Evolutionary conservation across 92 coral and sea anemone species (phyloP).

Genomic region (Micromussa lordhowensis): DNA sequence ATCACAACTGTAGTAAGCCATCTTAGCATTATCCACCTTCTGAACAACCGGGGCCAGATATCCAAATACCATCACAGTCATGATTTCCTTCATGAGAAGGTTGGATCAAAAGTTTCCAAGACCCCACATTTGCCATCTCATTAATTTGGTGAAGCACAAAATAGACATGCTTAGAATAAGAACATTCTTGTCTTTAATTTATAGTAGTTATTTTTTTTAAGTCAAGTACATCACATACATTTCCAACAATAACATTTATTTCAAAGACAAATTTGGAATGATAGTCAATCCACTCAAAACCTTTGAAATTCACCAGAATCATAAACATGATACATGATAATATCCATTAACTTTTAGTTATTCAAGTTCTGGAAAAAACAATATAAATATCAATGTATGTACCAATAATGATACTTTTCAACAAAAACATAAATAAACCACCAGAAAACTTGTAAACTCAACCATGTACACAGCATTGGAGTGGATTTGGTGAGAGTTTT

Average conservation of each 20-base stretch:
- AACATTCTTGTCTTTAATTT: too few species aligned
- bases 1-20: too few species aligned
- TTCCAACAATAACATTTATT: neutral
- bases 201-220: neutral
- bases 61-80: too few species aligned
- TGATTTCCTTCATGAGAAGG: too few species aligned
- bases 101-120: too few species aligned
- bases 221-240: neutral
- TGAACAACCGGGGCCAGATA: too few species aligned
- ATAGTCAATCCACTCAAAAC: neutral
- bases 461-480: neutral
- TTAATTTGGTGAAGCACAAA: too few species aligned
- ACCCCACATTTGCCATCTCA: too few species aligned
- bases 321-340: neutral
- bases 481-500: neutral
- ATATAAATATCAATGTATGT: neutral
- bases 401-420: neutral
- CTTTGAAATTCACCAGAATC: neutral
- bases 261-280: neutral
- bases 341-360: neutral
- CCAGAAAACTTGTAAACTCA: neutral
- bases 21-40: too few species aligned
- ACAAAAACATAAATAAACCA: neutral
- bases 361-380: neutral
- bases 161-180: too few species aligned